A percentile compares a stretch with the other conserved stretches of the same genome.
These are phyloP conservation scores for Agelaius tricolor DNA, from an alignment of 2,113 vertebrate species.

Conservation along the genomic window DNA sequence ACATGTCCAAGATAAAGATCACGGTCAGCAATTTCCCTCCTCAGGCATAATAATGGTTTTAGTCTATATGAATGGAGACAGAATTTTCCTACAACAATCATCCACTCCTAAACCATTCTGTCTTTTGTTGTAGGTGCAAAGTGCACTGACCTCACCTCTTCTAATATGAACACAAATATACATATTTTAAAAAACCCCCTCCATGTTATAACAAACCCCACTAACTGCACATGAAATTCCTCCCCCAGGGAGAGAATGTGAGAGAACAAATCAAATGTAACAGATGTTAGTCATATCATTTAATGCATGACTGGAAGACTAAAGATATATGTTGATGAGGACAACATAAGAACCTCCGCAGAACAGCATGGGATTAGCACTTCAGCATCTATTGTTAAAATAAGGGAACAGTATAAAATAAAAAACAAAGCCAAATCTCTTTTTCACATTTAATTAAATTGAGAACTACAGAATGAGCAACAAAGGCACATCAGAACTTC, in stretches of 20 bases:
- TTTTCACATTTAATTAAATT: neutral
- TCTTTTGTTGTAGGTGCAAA: neutral
- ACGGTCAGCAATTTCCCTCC: neutral
- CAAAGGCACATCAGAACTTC: neutral
- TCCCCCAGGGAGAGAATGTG: constrained; percentile 4
- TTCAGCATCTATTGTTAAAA: neutral
- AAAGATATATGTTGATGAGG: neutral
- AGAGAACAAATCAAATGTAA: constrained; percentile 14
- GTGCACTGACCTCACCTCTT: neutral
- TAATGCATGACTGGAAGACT: constrained; percentile 54
- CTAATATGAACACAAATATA: neutral
- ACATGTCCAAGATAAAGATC: neutral
- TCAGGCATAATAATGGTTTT: neutral
- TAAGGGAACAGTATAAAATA: neutral
- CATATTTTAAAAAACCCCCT: accelerated
- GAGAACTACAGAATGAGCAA: neutral
- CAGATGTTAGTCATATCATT: constrained; percentile 40
- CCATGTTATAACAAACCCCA: neutral
- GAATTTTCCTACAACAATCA: neutral
- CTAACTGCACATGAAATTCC: neutral
- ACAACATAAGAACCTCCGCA: neutral
- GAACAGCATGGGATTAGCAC: neutral
- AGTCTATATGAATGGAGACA: neutral
- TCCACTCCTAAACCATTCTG: neutral
- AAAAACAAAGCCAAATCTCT: neutral